A percentile compares a stretch with the other conserved stretches of the same genome.
phyloP scores from a whole-genome alignment of 2,797 vertebrate species.

The Neosilurus hyrtlii region DNA sequence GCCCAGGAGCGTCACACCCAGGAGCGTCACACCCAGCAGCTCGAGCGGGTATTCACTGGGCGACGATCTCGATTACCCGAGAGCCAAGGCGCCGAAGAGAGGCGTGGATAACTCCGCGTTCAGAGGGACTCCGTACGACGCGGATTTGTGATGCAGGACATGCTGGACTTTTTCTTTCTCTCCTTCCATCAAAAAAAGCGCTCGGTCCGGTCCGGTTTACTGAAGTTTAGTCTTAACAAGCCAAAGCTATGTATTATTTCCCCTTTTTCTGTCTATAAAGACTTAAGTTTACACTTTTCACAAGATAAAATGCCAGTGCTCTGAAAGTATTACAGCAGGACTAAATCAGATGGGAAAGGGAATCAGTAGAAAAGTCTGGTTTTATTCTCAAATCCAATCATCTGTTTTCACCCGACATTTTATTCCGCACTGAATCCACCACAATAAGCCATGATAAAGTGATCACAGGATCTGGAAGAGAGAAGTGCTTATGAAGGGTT shows the following conservation, averaged over 20 bases:
- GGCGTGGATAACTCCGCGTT: conserved; percentile 58
- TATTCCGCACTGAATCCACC: background rate
- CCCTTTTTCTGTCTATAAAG: background rate
- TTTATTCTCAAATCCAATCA: background rate
- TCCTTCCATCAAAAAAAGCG: no score
- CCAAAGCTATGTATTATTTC: background rate
- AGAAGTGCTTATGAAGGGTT: background rate
- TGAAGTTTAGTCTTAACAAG: background rate
- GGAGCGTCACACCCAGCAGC: conserved; percentile 53
- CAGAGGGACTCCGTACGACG: conserved; percentile 66
- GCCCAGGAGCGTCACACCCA: conserved; percentile 51
- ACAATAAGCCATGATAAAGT: background rate
- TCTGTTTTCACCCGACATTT: background rate
- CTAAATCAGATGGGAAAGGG: no score
- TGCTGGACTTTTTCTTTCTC: background rate
- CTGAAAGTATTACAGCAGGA: background rate
- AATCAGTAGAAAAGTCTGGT: background rate
- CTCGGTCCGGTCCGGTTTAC: background rate
- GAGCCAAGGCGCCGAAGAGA: conserved; percentile 61
- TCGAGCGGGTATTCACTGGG: conserved; percentile 63
- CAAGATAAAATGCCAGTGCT: background rate
- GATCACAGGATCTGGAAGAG: background rate
- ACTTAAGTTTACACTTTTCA: background rate
- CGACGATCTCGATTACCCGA: conserved; percentile 72
- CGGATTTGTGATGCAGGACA: conserved; percentile 56